These are phyloP conservation scores for Phylloscopus trochilus DNA, from an alignment of 2,113 vertebrate genomes.

Conservation along the genomic window DNA sequence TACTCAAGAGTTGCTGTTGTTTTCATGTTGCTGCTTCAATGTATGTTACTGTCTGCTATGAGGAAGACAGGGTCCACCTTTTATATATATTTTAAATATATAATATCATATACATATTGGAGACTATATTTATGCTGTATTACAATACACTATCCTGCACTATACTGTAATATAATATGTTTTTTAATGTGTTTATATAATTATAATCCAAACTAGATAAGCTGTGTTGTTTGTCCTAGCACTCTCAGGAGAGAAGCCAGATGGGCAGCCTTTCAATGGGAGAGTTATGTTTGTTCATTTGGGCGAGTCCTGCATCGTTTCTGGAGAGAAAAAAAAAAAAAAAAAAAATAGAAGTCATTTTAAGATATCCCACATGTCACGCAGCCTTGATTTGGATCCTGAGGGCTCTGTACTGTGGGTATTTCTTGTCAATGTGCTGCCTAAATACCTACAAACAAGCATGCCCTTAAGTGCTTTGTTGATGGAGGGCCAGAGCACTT, in stretches of 20 bases:
- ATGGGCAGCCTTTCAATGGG: background rate
- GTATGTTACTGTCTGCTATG: background rate
- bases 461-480: background rate
- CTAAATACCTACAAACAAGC: background rate
- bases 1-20: background rate
- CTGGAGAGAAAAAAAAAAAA: background rate
- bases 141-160: background rate
- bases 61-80: background rate
- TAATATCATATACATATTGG: background rate
- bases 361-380: fast-evolving
- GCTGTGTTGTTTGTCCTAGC: background rate
- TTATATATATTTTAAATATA: background rate
- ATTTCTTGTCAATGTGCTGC: background rate
- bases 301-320: background rate
- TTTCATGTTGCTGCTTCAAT: background rate
- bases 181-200: background rate
- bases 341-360: background rate
- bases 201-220: background rate
- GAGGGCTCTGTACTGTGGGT: background rate
- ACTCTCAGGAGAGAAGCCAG: background rate
- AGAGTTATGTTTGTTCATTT: background rate
- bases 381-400: background rate
- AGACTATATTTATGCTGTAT: background rate
- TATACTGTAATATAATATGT: background rate
- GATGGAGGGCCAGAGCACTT: background rate